Base-by-base conservation (phyloP, 2,888 invertebrate genomes). In the Atethmia centrago region DNA sequence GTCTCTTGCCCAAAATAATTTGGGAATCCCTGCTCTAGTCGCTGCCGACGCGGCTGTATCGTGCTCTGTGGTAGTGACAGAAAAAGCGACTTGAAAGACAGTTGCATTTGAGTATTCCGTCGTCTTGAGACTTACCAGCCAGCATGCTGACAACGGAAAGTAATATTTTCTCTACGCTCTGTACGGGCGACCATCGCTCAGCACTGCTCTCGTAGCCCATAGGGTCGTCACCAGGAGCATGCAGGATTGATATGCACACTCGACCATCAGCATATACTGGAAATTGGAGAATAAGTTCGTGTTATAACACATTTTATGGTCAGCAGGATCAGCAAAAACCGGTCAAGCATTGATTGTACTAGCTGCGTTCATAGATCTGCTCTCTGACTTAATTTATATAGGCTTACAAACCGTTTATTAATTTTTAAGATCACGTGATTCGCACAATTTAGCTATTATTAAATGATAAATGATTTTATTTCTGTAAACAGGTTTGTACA, bases 171-270 rank as follows among this genome's bases (percentile, higher is more conserved):
- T 99, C 99, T 1, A 99, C 99, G 94, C 99, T 99, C 94, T 99
- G 99, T 0, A 99, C 99, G 0, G 99, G 99, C 88, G 99, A 99
- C 99, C 99, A 99, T 80, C 99, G 97, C 94, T 99, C 99, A 3
- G 99, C 98, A 90, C 99, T 99, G 71, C 99, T 98, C 94, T 99
- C 99, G 89, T 99, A 99, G n/a, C 99, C 99, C 98, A 99, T 99
- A 0, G 99, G 99, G 95, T 99, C 99, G 94, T 99, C 99, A 1
- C 99, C 99, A 0, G 99, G 99, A 0, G 99, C 99, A 94, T 99
- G 99, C 31, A 99, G 96, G 92, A 99, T 99, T 70, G 99, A 99
- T 93, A 99, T 99, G 94, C 99, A 99, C 3, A 99, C 99, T 90
- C 99, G 97, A 0, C 99, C 99, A 97, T 99, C 99, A 2, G 99